phyloP scores from a whole-genome alignment of 2,113 vertebrate species.

The Scytalopus superciliaris region DNA sequence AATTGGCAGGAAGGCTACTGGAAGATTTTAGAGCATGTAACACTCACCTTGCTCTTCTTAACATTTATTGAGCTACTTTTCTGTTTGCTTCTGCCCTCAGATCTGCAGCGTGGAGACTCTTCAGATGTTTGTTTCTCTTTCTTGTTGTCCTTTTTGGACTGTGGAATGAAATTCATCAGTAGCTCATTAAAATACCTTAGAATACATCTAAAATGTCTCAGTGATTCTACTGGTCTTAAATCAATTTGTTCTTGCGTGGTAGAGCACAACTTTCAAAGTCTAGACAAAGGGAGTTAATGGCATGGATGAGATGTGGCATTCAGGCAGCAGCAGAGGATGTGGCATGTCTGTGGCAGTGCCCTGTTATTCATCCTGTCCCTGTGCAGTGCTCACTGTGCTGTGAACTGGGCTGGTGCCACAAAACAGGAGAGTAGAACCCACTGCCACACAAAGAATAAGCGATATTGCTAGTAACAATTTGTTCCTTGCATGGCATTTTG shows the following conservation, averaged over 20 bases:
- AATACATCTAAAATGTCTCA: not conserved
- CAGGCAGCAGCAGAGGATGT: not conserved
- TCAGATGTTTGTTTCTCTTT: not conserved
- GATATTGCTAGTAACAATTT: not conserved
- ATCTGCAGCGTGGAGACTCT: not conserved
- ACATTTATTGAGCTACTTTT: not conserved
- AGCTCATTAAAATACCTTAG: not conserved
- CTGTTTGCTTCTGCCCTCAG: not conserved
- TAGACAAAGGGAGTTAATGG: not conserved
- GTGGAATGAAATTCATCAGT: not conserved
- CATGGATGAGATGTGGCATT: not conserved
- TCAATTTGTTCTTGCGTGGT: not conserved
- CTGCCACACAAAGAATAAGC: not conserved
- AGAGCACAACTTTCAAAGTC: not conserved
- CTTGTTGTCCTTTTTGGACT: slow-evolving; percentile 17
- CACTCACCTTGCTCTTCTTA: slow-evolving; percentile 48
- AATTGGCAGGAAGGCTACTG: not conserved
- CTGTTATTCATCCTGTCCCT: not conserved
- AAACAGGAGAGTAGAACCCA: not conserved
- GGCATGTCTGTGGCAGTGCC: not conserved
- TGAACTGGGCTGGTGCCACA: not conserved
- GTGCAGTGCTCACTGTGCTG: not conserved
- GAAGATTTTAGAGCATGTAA: not conserved
- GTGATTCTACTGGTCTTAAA: not conserved
- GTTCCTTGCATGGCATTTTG: not conserved